Base-by-base conservation (phyloP, 2,888 invertebrate species). In the Dromius quadrimaculatus region DNA sequence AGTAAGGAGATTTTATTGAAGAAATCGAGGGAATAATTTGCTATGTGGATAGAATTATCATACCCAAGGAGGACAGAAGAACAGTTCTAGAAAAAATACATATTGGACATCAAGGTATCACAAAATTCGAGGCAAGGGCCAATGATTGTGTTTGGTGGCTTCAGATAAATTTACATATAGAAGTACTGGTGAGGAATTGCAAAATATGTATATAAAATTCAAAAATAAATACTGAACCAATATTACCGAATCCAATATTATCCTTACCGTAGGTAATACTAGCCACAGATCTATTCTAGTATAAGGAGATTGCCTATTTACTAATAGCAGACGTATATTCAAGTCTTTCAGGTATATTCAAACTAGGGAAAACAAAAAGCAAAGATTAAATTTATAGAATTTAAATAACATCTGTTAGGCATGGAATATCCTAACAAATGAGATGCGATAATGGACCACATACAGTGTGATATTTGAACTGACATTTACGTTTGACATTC, bases 111-210 rank as follows among this genome's bases (percentile, higher is more conserved):
- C 65, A 75, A 63, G 77, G 77, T 1, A 75, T 76, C 15, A 73
- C 72, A 17, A 76, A 75, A 72, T 74, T 72, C 3, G 61, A 71
- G 22, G 9, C 45, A 19, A 72, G 72, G 59, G 76, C 74, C 5
- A 73, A 45, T 32, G 73, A 73, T 32, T 38, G 41, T 13, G 72
- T 77, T 2, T 77, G 71, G 71, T 76, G 77, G 76, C 76, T 76
- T 9, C 32, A 43, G 3, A 75, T 77, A 65, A 69, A 47, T 5
- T 73, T 65, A 13, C 64, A 77, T 23, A 74, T 75, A n/a, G 61
- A 68, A 64, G 68, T 74, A 45, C 47, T 61, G n/a, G 43, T 76
- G 22, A 65, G 32, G 15, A 76, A 74, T 59, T 77, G 76, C 72
- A 41, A 73, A 4, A 70, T 72, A 8, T 78, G 77, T 65, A 64